Base-by-base conservation (phyloP, 2,888 invertebrate species). In the Troides helena region DNA sequence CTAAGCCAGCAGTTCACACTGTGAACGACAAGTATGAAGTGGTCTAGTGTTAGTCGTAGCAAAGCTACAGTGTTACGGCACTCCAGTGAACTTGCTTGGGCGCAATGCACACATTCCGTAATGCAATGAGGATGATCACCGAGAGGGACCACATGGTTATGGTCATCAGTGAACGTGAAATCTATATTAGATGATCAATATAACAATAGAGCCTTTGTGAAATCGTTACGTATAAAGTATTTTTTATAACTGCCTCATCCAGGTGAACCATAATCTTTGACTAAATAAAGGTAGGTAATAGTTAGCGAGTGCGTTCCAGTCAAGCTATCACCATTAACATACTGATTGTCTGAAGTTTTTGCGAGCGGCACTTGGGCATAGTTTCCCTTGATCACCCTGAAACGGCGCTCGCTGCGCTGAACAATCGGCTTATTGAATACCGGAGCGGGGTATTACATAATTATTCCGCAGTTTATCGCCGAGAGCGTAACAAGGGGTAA, bases 291-390 rank as follows among this genome's bases (percentile, higher is more conserved):
- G 1, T 21, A 21, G 21, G 83, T 83, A 83, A 80, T 82, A 80
- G 79, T 78, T 80, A 71, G 74, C 75, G 60, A 61, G 71, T 58
- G 68, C 68, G 65, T 73, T 69, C 69, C 65, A 59, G 60, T 68
- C 69, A 69, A 72, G 67, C 72, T 74, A 74, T 74, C 77, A 67
- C 75, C 65, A 80, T 83, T 84, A 84, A 79, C 80, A 79, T 80
- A 73, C 74, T 78, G 73, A 76, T 74, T 73, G 74, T 78, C 77
- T 73, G 75, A 72, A 74, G 79, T 85, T 87, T 87, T 88, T 88
- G 81, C 78, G 71, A 82, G 75, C 83, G 85, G 84, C 81, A 79
- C 78, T 79, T 78, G 80, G 77, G 82, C 77, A 80, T 79, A 77
- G 79, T 82, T 84, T 80, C 75, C 80, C 78, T 81, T 83, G 82